Evolutionary conservation across 2,797 vertebrate species (phyloP), one percentile per base, ranked within the genome.

Genomic region (Sebastes glaucus): DNA sequence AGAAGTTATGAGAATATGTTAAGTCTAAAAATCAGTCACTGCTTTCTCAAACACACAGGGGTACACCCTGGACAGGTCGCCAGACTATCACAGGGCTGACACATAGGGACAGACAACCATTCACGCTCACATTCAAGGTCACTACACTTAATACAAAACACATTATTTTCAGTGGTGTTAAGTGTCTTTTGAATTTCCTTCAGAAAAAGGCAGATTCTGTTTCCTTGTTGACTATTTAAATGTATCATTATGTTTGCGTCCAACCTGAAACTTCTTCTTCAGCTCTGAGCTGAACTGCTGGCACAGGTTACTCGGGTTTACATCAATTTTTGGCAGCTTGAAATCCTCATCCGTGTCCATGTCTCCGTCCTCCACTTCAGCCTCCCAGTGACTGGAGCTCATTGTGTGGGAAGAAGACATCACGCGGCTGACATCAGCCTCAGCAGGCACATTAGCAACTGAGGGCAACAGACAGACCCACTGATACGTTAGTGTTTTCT

Each of bases 241-340:
- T 27, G 5, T 60, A 11, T 27, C 4, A 11, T 4, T 42, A 18
- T 52, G 11, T 46, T 11, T 67, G 38, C n/a, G 23, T 83, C 74
- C 13, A 70, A 96, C 98, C 95, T 97, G 90, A 18, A 96, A 94
- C 93, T 97, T 99, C 75, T 93, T 96, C 55, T 96, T 94, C 1
- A 96, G 90, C 80, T 97, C 96, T 11, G 96, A 94, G 87, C 91
- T 96, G 78, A 98, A 88, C 80, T 96, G 94, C 81, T 95, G 94
- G 87, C 92, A 97, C 60, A 98, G 38, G 81, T 93, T 69, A 64
- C 91, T 95, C 27, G 82, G 79, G 49, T 83, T 90, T 16, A 61
- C 6, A 30, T 81, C 83, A 42, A 68, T 67, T 42, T 94, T 87
- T 92, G 94, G 93, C 25, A 89, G 71, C 7, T 96, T 90, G 11